Base-by-base conservation (phyloP, 2,113 vertebrate genomes). In the Callionymus lyra region DNA sequence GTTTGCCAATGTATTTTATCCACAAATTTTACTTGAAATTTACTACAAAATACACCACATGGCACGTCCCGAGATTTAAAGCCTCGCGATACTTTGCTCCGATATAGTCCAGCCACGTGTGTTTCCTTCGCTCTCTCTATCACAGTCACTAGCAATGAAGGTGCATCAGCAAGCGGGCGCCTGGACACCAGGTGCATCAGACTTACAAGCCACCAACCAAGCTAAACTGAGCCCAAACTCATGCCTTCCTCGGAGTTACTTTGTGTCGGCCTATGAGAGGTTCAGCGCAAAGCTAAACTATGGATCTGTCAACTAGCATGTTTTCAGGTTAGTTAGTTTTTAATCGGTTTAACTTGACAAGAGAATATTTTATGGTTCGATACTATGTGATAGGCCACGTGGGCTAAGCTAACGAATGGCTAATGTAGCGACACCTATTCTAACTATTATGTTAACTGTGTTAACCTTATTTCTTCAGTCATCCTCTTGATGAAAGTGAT, bases 241-340 rank as follows among this genome's bases (percentile, higher is more conserved):
- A 98, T 98, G 94, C 91, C 94, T 66, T 92, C 94, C 16, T 97
- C 69, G 74, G 72, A 50, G 63, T 13, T 56, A 48, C 6, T 41
- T 12, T 9, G 38, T 14, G 32, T 16, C 32, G 65, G 56, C 56
- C 65, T 21, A 8, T 6, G 34, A 38, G 4, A 38, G 39, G 45
- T 15, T 13, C 35, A 2, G 10, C 52, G 1, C 17, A 38, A 14
- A 10, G 34, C 16, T n/a, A 11, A 9, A 6, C 1, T 9, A 33
- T 5, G 39, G 1, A 1, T 5, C 15, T 6, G 6, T 3, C 11
- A 12, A 34, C 19, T 6, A 1, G 14, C 4, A 10, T 14, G 1
- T 2, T 5, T n/a, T n/a, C n/a, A n/a, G n/a, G 10, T 32, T 9
- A 16, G n/a, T 12, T 14, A n/a, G n/a, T 14, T 1, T 10, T 16